Evolutionary conservation across 2,113 vertebrate species (phyloP).

Genomic region (Zosterops japonicus): DNA sequence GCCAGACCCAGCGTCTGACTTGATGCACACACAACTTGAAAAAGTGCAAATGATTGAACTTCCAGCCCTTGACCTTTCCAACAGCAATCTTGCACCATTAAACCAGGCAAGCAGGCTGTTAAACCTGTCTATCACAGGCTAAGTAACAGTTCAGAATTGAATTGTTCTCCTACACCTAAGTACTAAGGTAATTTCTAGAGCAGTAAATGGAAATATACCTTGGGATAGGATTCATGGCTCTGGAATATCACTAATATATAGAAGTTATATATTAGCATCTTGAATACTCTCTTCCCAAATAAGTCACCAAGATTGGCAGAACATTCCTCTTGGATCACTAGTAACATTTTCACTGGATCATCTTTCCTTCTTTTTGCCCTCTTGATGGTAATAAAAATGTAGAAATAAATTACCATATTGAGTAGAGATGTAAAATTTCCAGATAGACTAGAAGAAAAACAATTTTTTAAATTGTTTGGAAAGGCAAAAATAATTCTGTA

Average conservation of each 20-base stretch:
- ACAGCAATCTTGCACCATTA: neutral
- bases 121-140: neutral
- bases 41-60: neutral
- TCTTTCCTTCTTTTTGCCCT: neutral
- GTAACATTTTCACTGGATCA: neutral
- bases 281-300: neutral
- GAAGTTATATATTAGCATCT: neutral
- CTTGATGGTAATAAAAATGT: neutral
- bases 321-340: neutral
- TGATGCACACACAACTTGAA: neutral
- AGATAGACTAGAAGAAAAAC: neutral
- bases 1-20: neutral
- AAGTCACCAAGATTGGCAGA: neutral
- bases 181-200: neutral
- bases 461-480: neutral
- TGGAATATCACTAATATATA: neutral
- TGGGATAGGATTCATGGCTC: neutral
- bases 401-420: neutral
- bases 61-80: neutral
- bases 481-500: neutral
- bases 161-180: neutral
- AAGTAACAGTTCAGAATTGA: neutral
- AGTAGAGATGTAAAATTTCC: neutral
- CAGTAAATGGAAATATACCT: neutral
- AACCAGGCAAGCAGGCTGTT: neutral